Conservation (phyloP, 2,888 invertebrate genomes). For the Operophtera brumata region DNA sequence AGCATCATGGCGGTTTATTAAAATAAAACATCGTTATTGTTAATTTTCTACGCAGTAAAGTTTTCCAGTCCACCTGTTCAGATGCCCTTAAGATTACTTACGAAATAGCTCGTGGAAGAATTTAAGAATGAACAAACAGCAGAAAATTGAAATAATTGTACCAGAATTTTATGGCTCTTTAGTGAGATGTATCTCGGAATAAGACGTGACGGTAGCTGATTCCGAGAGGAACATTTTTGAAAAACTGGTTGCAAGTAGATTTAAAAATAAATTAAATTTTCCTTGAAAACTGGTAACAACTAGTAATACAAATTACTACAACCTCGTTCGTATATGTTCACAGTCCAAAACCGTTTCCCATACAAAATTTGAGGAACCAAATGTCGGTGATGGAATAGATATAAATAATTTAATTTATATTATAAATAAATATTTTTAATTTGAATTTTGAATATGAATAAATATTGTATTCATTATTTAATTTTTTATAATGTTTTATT, state of each 20-base stretch:
- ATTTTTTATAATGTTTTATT: too few species aligned
- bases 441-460: too few species aligned
- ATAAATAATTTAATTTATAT: too few species aligned
- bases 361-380: too few species aligned
- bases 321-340: too few species aligned
- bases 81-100: slow-evolving; percentile 72
- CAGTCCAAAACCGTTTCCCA: too few species aligned
- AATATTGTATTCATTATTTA: too few species aligned
- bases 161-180: slow-evolving; percentile 41
- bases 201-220: slow-evolving; percentile 32
- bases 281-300: neutral
- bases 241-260: neutral
- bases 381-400: too few species aligned
- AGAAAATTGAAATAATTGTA: slow-evolving; percentile 50
- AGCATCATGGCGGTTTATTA: slow-evolving; percentile 37
- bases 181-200: slow-evolving; percentile 29
- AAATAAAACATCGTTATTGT: slow-evolving; percentile 28
- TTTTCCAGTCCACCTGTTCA: slow-evolving; percentile 49
- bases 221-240: slow-evolving; percentile 11
- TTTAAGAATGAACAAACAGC: slow-evolving; percentile 28
- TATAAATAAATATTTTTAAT: too few species aligned
- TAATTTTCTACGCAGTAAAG: slow-evolving; percentile 48
- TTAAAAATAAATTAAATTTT: neutral
- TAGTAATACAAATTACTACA: too few species aligned
- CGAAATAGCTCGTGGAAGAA: slow-evolving; percentile 70